Conservation (phyloP, 2,113 vertebrate species). For the Empidonax alnorum region DNA sequence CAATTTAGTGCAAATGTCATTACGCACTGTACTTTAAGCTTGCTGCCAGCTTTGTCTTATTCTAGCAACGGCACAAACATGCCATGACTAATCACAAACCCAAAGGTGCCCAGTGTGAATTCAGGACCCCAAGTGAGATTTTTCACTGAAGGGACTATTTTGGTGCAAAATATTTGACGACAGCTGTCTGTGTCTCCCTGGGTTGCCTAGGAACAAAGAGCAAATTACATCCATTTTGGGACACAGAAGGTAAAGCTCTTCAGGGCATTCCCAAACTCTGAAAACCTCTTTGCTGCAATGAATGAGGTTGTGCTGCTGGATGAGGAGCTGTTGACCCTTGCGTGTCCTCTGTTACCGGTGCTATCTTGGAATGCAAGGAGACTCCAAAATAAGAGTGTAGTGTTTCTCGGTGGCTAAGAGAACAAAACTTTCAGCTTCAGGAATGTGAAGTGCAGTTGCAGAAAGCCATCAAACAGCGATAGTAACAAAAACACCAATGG, state of each 20-base stretch:
- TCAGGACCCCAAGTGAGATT: background rate
- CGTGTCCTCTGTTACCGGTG: conserved; percentile 22
- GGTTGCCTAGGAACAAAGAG: background rate
- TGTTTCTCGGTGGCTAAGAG: conserved; percentile 61
- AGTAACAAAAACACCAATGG: conserved; percentile 56
- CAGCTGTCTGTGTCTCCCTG: background rate
- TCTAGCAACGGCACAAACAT: background rate
- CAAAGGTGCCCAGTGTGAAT: background rate
- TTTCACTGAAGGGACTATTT: background rate
- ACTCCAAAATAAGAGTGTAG: conserved; percentile 59
- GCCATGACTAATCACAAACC: background rate
- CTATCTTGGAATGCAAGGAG: conserved; percentile 65
- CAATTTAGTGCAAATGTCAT: background rate
- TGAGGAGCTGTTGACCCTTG: conserved; percentile 60
- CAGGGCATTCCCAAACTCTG: conserved; percentile 19
- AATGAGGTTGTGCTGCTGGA: conserved; percentile 33
- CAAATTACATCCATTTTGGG: background rate
- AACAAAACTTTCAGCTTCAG: conserved; percentile 64
- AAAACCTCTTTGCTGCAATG: conserved; percentile 21
- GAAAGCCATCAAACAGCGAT: conserved; percentile 39
- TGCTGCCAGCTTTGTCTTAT: background rate
- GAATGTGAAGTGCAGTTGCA: conserved; percentile 61
- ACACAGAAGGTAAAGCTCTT: background rate
- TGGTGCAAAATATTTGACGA: background rate
- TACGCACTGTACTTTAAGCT: background rate